These are phyloP conservation scores for Macrotrachela quadricornifera DNA, from an alignment of 1,140 invertebrate genomes.

Conservation along the genomic window DNA sequence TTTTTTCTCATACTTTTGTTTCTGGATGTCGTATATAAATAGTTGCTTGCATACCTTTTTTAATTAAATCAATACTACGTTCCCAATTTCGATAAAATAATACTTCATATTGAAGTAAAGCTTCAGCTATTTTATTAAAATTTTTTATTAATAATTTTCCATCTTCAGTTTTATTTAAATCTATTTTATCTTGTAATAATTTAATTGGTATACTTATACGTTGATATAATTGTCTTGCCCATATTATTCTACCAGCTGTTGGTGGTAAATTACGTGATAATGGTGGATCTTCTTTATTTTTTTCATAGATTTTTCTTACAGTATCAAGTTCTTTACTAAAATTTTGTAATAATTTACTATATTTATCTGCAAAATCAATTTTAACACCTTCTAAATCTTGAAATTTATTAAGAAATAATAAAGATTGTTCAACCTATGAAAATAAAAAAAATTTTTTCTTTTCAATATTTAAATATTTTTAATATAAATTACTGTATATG, in stretches of 20 bases:
- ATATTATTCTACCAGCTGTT: constrained; percentile 30
- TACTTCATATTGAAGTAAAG: constrained; percentile 32
- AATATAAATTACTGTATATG: constrained; percentile 18
- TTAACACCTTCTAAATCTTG: constrained; percentile 22
- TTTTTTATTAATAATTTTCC: constrained; percentile 34
- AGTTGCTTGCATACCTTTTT: constrained; percentile 23
- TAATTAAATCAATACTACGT: constrained; percentile 24
- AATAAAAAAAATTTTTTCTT: constrained; percentile 7
- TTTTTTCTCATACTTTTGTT: not conserved
- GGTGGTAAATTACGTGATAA: constrained; percentile 30
- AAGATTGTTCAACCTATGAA: constrained; percentile 26
- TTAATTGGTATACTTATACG: constrained; percentile 34
- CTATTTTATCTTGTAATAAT: constrained; percentile 33
- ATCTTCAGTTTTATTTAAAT: constrained; percentile 33
- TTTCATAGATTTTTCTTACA: constrained; percentile 38
- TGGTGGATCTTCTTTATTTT: constrained; percentile 27
- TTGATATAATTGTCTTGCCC: constrained; percentile 32
- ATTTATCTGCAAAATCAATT: constrained; percentile 45
- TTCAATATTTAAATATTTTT: not conserved
- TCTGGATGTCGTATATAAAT: constrained; percentile 16
- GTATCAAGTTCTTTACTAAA: constrained; percentile 64
- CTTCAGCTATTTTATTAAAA: constrained; percentile 40
- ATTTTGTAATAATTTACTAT: constrained; percentile 53
- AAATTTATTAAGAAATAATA: constrained; percentile 28
- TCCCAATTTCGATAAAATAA: constrained; percentile 25